Evolutionary conservation across 2,888 invertebrate genomes (phyloP).

Genomic region (Callosobruchus maculatus): DNA sequence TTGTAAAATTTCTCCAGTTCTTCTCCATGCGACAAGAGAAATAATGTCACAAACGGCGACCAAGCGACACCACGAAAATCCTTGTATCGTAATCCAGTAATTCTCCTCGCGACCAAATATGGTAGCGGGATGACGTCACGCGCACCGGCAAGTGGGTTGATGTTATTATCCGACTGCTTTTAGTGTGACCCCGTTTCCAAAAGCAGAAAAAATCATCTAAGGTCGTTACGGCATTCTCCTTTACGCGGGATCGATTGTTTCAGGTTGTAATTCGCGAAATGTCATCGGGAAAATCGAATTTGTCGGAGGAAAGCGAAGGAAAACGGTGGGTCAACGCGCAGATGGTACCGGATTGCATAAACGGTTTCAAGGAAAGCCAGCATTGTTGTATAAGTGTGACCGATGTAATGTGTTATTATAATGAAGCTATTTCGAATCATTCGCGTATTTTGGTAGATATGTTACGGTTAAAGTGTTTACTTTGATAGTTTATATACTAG

Average conservation of each 20-base stretch:
- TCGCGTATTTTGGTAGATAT: background rate
- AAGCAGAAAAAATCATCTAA: background rate
- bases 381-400: background rate
- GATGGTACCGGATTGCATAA: background rate
- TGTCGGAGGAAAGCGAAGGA: background rate
- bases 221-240: background rate
- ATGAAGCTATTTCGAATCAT: background rate
- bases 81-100: background rate
- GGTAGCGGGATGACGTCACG: background rate
- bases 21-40: background rate
- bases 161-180: background rate
- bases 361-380: background rate
- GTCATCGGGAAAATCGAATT: background rate
- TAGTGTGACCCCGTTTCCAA: background rate
- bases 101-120: background rate
- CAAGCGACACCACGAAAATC: background rate
- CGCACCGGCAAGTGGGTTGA: background rate
- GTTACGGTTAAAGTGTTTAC: too few species aligned
- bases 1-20: background rate
- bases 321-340: background rate
- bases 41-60: background rate
- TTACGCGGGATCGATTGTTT: background rate
- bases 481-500: too few species aligned
- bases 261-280: background rate
- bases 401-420: background rate